phyloP scores from a whole-genome alignment of 1,140 invertebrate species.

The Drosophila pectinifera region DNA sequence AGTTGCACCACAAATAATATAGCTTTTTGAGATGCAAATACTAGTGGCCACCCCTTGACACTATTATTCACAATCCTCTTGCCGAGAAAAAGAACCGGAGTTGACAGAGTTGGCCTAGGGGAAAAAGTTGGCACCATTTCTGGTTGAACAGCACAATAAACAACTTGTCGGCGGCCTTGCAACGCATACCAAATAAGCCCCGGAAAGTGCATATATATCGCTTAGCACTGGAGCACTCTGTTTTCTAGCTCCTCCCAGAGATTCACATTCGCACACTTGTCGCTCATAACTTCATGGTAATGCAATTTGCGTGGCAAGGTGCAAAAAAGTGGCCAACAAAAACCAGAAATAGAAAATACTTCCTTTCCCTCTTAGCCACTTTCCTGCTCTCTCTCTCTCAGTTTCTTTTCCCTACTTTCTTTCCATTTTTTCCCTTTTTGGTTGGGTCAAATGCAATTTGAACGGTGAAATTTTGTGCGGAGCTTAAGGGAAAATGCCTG shows the following conservation, averaged over 20 bases:
- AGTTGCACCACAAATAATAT: not conserved
- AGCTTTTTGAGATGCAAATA: not conserved
- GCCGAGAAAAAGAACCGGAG: conserved; percentile 3
- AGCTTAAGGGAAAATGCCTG: conserved; percentile 50
- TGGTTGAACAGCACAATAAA: conserved; percentile 36
- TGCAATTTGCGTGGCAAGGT: conserved; percentile 69
- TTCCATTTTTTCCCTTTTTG: conserved; percentile 18
- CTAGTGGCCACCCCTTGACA: not conserved
- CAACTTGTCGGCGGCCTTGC: conserved; percentile 32
- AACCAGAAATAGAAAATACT: conserved; percentile 68
- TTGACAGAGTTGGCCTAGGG: conserved; percentile 15
- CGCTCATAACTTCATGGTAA: conserved; percentile 77
- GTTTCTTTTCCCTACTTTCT: conserved; percentile 12
- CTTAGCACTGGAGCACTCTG: conserved; percentile 27
- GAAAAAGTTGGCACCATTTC: conserved; percentile 36
- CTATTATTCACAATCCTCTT: not conserved
- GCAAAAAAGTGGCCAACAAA: conserved; percentile 56
- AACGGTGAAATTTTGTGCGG: conserved; percentile 57
- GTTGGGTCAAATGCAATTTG: conserved; percentile 59
- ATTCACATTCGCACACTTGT: conserved; percentile 80
- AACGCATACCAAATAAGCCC: conserved; percentile 27
- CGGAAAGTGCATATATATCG: conserved; percentile 59
- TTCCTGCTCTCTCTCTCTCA: conserved; percentile 31
- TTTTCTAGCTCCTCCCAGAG: conserved; percentile 32
- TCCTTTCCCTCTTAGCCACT: conserved; percentile 54